Conservation (phyloP, 2,888 invertebrate species). For the Drosophila mettleri region DNA sequence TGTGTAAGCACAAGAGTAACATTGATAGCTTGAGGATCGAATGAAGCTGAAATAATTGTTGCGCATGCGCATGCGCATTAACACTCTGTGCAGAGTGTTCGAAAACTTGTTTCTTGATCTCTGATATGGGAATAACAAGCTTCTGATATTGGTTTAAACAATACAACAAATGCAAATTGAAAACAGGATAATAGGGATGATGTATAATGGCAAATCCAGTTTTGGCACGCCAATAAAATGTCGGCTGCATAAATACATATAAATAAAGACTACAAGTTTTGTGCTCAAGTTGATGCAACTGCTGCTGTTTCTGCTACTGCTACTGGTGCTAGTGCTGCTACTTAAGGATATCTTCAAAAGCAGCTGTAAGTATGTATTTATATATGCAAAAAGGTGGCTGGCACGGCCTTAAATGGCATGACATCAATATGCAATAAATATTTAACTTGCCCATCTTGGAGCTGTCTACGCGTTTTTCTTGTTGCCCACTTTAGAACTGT, state of each 20-base stretch:
- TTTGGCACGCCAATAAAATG: conserved; percentile 9
- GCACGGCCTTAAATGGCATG: conserved; percentile 66
- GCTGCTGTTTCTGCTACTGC: background rate
- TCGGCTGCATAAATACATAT: conserved; percentile 19
- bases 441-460: conserved; percentile 74
- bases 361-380: conserved; percentile 44
- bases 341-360: conserved; percentile 22
- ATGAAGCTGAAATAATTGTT: background rate
- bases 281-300: conserved; percentile 3
- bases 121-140: background rate
- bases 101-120: background rate
- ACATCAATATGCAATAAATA: conserved; percentile 79
- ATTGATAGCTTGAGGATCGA: background rate
- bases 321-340: background rate
- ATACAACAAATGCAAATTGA: conserved; percentile 9
- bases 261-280: conserved; percentile 8
- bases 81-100: background rate
- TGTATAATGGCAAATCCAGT: conserved; percentile 14
- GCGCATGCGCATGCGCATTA: background rate
- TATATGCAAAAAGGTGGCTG: conserved; percentile 65
- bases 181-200: conserved; percentile 14
- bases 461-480: conserved; percentile 65
- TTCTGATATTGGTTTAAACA: conserved; percentile 5
- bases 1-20: background rate
- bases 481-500: conserved; percentile 55